Percentiles rank a stretch among this genome's conserved stretches.
These are phyloP conservation scores for Ceratosolen fusciceps DNA, from an alignment of 1,140 invertebrate species.

Conservation along the genomic window DNA sequence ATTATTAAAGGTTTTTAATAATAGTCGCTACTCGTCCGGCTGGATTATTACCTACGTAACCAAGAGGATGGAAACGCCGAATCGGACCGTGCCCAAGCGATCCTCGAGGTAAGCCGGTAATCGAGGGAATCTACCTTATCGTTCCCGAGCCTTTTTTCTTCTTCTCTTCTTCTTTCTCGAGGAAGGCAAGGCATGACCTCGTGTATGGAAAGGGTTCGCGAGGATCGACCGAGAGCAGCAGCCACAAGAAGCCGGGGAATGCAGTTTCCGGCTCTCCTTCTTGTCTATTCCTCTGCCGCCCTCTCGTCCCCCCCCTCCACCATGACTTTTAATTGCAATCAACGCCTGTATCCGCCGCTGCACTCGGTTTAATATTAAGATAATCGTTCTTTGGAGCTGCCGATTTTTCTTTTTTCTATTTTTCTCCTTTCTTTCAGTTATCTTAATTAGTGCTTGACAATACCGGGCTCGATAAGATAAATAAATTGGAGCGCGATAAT, in stretches of 20 bases:
- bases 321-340: slow-evolving; percentile 5
- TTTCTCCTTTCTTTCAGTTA: slow-evolving; percentile 6
- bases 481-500: not conserved
- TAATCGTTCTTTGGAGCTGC: not conserved
- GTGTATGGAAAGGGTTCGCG: not conserved
- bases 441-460: not conserved
- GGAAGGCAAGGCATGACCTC: too few species aligned
- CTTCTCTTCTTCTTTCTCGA: too few species aligned
- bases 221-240: slow-evolving; percentile 1
- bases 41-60: too few species aligned
- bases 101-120: too few species aligned
- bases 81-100: too few species aligned
- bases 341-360: not conserved
- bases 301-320: too few species aligned
- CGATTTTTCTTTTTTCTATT: too few species aligned
- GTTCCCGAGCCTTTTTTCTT: too few species aligned
- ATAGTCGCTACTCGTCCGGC: too few species aligned
- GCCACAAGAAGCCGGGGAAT: slow-evolving; percentile 4
- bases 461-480: not conserved
- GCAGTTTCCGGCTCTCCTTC: not conserved
- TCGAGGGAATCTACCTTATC: too few species aligned
- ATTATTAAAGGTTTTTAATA: too few species aligned
- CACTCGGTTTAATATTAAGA: not conserved
- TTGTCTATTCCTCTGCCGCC: not conserved
- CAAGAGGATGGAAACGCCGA: too few species aligned